Percentiles rank a stretch among this genome's conserved stretches.
Evolutionary conservation across 2,113 vertebrate genomes (phyloP).

Genomic region (Nesogale talazaci): DNA sequence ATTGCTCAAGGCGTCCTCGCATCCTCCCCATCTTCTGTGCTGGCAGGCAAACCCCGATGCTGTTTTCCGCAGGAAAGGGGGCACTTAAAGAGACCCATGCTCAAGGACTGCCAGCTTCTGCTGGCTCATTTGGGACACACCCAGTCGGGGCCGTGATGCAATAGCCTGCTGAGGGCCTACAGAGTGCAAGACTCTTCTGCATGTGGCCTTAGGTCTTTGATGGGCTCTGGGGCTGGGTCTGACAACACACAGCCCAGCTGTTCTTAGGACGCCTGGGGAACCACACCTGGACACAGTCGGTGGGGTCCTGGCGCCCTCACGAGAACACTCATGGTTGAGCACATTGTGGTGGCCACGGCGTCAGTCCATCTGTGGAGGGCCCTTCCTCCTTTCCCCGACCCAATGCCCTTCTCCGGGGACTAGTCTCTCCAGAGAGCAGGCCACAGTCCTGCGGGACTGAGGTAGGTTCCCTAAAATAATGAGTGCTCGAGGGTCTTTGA

Average conservation of each 20-base stretch:
- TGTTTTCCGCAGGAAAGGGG: conserved; percentile 4
- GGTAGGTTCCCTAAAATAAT: background rate
- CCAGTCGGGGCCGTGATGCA: conserved; percentile 5
- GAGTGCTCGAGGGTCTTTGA: background rate
- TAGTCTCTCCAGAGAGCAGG: no score
- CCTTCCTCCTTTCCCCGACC: no score
- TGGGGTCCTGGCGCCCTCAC: no score
- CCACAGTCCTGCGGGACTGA: background rate
- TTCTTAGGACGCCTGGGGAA: background rate
- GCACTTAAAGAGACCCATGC: conserved; percentile 10
- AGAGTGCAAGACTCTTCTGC: conserved; percentile 5
- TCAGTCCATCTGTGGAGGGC: no score
- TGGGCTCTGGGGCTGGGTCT: background rate
- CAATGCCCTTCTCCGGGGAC: background rate
- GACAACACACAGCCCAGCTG: background rate
- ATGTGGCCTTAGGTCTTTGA: background rate
- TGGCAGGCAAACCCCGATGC: conserved; percentile 17
- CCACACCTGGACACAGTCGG: no score
- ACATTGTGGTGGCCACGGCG: no score
- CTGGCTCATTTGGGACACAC: conserved; percentile 33
- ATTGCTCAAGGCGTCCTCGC: conserved; percentile 38
- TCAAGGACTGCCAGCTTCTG: conserved; percentile 41
- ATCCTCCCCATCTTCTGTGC: conserved; percentile 35
- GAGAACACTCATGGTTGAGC: no score
- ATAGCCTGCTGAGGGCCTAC: conserved; percentile 20